Conservation (phyloP, 2,888 invertebrate species). For the Melinaea marsaeus region DNA sequence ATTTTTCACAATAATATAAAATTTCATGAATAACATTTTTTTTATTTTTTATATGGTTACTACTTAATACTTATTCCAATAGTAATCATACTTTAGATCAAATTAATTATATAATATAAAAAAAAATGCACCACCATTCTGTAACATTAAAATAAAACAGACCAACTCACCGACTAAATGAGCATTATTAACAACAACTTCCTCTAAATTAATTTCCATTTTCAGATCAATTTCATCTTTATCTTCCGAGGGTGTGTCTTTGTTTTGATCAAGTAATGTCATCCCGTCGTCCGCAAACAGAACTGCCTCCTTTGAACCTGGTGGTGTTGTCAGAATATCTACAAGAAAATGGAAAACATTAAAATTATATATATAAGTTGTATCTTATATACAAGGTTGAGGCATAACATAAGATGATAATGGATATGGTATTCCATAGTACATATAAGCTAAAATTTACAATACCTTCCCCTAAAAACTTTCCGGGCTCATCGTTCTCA, state of each 20-base stretch:
- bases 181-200: conserved; percentile 79
- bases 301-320: conserved; percentile 81
- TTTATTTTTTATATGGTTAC: too few relatives aligned
- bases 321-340: conserved; percentile 80
- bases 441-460: not conserved
- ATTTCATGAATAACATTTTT: too few relatives aligned
- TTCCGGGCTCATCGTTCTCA: conserved; percentile 61
- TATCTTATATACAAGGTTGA: not conserved
- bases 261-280: conserved; percentile 55
- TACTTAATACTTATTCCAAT: too few relatives aligned
- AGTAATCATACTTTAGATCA: not conserved
- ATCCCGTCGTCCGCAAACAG: conserved; percentile 76
- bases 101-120: not conserved
- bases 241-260: conserved; percentile 37
- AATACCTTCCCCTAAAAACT: conserved; percentile 73
- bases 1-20: not conserved
- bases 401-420: too few relatives aligned
- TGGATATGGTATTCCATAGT: too few relatives aligned
- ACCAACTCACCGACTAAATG: conserved; percentile 69
- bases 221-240: conserved; percentile 47
- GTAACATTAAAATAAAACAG: conserved; percentile 1
- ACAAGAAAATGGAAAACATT: conserved; percentile 32
- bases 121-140: not conserved
- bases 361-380: not conserved
- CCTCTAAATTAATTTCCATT: conserved; percentile 77